Percentiles rank a stretch among this genome's conserved stretches.
Conservation (phyloP, 2,113 vertebrate genomes). For the Halcyon senegalensis region DNA sequence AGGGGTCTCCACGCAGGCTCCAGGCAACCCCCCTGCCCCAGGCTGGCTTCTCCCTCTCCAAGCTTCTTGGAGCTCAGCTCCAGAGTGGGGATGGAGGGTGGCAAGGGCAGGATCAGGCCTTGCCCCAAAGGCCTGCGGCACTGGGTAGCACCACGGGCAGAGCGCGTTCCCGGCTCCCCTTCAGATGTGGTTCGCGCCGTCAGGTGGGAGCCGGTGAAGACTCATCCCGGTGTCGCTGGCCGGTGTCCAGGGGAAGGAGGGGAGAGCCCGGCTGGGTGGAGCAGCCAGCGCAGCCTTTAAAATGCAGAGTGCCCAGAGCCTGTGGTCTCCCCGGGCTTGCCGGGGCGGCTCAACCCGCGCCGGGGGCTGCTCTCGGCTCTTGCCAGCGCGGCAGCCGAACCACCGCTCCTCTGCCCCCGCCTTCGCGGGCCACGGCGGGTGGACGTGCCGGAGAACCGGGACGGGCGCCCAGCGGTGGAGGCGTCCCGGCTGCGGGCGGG, state of each 20-base stretch:
- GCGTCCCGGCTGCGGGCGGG: accelerated
- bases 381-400: background rate
- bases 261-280: background rate
- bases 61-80: background rate
- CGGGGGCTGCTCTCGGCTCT: background rate
- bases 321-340: background rate
- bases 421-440: background rate
- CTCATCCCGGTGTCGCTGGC: background rate
- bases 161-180: background rate
- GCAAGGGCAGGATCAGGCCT: background rate
- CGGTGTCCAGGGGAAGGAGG: background rate
- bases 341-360: background rate
- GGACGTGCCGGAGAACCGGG: background rate
- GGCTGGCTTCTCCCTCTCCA: background rate
- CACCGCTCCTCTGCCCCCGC: background rate
- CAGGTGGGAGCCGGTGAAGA: background rate
- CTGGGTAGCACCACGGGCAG: background rate
- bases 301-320: background rate
- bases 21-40: background rate
- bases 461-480: accelerated
- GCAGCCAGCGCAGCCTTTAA: background rate
- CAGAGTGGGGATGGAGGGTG: background rate
- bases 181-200: background rate
- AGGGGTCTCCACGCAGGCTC: background rate
- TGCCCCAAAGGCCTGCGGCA: background rate